phyloP scores from a whole-genome alignment of 2,797 vertebrate species.

The Babyrousa celebensis region DNA sequence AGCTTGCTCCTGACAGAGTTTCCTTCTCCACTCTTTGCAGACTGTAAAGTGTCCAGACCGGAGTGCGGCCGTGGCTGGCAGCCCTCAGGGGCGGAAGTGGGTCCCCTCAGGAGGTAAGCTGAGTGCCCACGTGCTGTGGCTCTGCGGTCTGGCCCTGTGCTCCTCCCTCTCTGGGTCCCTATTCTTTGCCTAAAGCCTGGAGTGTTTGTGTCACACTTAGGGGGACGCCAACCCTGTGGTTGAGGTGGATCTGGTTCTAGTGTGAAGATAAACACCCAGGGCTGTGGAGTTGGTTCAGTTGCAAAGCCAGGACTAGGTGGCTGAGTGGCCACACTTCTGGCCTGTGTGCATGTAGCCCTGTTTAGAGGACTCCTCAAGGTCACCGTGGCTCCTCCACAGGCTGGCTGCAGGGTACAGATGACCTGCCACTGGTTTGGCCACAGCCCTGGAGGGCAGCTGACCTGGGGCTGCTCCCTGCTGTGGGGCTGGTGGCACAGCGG shows the following conservation, averaged over 20 bases:
- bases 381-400: background rate
- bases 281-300: background rate
- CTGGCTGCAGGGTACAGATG: background rate
- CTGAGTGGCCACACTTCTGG: background rate
- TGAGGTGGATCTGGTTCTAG: background rate
- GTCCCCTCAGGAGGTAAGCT: slow-evolving; percentile 90
- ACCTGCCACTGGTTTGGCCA: background rate
- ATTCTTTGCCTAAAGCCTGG: background rate
- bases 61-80: slow-evolving; percentile 64
- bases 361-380: background rate
- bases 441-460: background rate
- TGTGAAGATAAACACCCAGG: background rate
- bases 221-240: background rate
- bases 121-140: background rate
- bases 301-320: background rate
- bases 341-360: background rate
- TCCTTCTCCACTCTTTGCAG: slow-evolving; percentile 80
- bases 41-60: slow-evolving; percentile 69
- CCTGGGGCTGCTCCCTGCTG: background rate
- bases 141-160: background rate
- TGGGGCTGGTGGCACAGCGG: background rate
- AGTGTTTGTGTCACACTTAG: background rate
- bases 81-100: slow-evolving; percentile 86
- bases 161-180: background rate
- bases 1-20: slow-evolving; percentile 26